These are phyloP conservation scores for Trichosurus vulpecula DNA, from an alignment of 2,797 vertebrate genomes.

Conservation along the genomic window DNA sequence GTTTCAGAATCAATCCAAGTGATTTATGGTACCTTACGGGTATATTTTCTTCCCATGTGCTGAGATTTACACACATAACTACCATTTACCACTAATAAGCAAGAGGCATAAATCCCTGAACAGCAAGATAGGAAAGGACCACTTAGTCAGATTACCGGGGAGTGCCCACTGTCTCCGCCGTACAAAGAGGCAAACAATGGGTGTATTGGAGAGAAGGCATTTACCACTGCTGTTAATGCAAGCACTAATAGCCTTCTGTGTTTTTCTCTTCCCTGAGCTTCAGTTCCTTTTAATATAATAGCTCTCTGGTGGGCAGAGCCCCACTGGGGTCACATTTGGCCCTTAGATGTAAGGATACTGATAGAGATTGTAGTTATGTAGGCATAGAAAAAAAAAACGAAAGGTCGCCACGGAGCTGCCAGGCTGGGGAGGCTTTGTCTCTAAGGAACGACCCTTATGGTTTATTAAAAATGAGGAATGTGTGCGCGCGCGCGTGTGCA, in stretches of 20 bases:
- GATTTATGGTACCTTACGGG: constrained; percentile 74
- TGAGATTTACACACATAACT: constrained; percentile 73
- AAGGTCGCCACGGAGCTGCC: neutral
- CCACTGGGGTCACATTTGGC: constrained; percentile 38
- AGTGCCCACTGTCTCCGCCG: neutral
- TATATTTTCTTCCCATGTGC: constrained; percentile 67
- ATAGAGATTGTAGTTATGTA: constrained; percentile 20
- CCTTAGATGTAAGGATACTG: constrained; percentile 21
- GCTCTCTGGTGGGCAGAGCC: constrained; percentile 61
- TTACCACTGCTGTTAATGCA: constrained; percentile 11
- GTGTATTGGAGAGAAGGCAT: constrained; percentile 21
- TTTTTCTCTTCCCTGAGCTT: constrained; percentile 40
- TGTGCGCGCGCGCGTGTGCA: no score
- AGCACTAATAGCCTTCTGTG: constrained; percentile 30
- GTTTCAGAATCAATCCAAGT: constrained; percentile 77
- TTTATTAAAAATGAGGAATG: constrained; percentile 27
- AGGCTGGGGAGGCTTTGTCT: neutral
- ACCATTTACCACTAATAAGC: constrained; percentile 76
- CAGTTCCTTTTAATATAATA: constrained; percentile 63
- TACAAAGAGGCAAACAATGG: constrained; percentile 9
- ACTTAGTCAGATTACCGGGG: neutral
- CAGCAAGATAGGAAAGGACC: constrained; percentile 15
- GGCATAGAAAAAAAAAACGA: neutral
- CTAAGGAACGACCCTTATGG: neutral
- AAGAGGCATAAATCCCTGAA: constrained; percentile 44